phyloP scores from a whole-genome alignment of 2,888 invertebrate species.

The Xestobium rufovillosum region DNA sequence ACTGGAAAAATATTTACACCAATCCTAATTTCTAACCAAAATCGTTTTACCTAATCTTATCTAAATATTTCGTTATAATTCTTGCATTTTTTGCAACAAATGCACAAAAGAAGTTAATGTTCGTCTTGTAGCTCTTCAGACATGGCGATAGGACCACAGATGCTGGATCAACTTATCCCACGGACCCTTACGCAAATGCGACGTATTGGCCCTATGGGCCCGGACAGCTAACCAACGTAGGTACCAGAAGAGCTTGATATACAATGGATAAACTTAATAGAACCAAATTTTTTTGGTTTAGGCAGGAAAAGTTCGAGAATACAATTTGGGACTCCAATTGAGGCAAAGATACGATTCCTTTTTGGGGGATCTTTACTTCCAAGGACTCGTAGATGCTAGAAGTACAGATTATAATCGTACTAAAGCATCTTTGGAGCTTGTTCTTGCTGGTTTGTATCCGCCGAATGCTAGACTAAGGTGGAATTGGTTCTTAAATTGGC shows the following conservation, averaged over 20 bases:
- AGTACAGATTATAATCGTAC: conserved; percentile 65
- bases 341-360: conserved; percentile 53
- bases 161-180: conserved; percentile 54
- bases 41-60: no score
- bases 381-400: conserved; percentile 51
- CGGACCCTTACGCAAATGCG: conserved; percentile 56
- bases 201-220: conserved; percentile 63
- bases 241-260: no score
- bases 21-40: no score
- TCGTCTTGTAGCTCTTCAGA: conserved; percentile 53
- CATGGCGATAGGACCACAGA: conserved; percentile 72
- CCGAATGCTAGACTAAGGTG: conserved; percentile 50
- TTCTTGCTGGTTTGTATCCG: conserved; percentile 62
- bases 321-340: conserved; percentile 54
- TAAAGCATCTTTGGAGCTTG: conserved; percentile 60
- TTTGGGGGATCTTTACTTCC: conserved; percentile 51
- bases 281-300: no score
- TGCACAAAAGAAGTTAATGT: no score
- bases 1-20: no score
- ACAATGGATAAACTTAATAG: no score
- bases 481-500: conserved; percentile 56
- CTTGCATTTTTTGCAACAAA: no score
- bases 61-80: no score
- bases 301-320: conserved; percentile 36
- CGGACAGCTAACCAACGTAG: conserved; percentile 69